Base-by-base conservation (phyloP, 2,797 vertebrate genomes). In the Cyprinella venusta region DNA sequence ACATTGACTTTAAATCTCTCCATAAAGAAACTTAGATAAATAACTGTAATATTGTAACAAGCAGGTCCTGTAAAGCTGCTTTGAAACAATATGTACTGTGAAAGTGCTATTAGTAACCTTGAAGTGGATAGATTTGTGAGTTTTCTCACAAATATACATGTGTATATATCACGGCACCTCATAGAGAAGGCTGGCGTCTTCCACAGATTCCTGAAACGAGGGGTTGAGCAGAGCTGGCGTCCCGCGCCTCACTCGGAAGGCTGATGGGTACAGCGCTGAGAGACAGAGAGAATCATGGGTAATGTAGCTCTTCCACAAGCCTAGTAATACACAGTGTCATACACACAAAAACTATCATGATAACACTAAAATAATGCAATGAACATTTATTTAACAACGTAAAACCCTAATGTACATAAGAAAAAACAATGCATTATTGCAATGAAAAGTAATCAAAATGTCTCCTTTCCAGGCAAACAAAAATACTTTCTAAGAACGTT, bases 191-290 rank as follows among this genome's bases (percentile, higher is more conserved):
- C 96, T 92, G 76, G 94, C 93, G 0, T 98, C 97, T 65, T 97
- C 94, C 89, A 94, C 83, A 0, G 97, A 96, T 75, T 70, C 94
- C 91, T 97, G 97, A 88, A 99, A 94, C 10, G 96, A 89, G 0
- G 97, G 97, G 87, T 96, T 94, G 77, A 97, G 42, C 50, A 96
- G 92, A 21, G 92, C 87, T 2, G 93, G 89, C 0, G 95, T 92
- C 1, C 92, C 96, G 10, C 96, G 95, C 90, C 95, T 98, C 65
- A 96, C 90, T 86, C 96, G 90, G 10, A 93, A 91, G 36, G 97
- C 96, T 71, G 95, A 92, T 42, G 98, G 97, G 89, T 96, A 99
- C 87, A 98, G 93, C 6, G 94, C 97, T 98, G 90, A 48, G 81
- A 26, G 69, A 77, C 63, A 87, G 85, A 83, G 87, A 84, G 89